A percentile compares a stretch with the other conserved stretches of the same genome.
Conservation (phyloP, 2,888 invertebrate species). For the Opisthograptis luteolata region DNA sequence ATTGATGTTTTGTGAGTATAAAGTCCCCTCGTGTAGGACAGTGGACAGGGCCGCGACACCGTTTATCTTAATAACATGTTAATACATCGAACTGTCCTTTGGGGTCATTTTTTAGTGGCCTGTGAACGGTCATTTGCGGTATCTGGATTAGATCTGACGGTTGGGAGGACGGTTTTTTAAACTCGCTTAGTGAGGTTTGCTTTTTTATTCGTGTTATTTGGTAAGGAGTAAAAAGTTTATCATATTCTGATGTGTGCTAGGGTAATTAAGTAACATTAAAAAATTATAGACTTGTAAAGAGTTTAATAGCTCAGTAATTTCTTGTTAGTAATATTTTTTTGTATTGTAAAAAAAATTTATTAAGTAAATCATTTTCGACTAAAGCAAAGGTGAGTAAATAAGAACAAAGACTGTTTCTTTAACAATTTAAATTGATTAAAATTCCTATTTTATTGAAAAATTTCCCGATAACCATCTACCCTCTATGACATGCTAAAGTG, state of each 20-base stretch:
- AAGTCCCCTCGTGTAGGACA: conserved; percentile 29
- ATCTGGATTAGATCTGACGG: conserved; percentile 59
- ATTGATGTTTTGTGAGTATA: conserved; percentile 13
- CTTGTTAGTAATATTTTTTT: too few species aligned
- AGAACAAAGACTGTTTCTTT: neutral
- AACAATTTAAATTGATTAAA: too few species aligned
- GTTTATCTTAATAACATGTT: conserved; percentile 75
- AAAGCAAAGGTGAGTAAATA: too few species aligned
- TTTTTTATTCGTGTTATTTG: neutral
- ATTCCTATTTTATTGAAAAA: conserved; percentile 42
- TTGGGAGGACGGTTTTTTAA: conserved; percentile 30
- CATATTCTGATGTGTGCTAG: too few species aligned
- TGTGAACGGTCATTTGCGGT: conserved; percentile 59
- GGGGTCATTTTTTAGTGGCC: conserved; percentile 50
- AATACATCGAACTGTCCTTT: conserved; percentile 46
- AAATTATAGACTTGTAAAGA: too few species aligned
- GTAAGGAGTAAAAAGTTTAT: neutral
- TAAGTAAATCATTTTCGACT: too few species aligned
- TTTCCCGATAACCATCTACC: conserved; percentile 51
- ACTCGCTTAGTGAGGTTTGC: neutral
- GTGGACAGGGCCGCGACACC: conserved; percentile 52
- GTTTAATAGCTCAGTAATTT: too few species aligned
- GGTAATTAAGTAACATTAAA: too few species aligned
- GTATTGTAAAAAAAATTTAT: too few species aligned
- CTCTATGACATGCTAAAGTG: conserved; percentile 76